phyloP scores from a whole-genome alignment of 2,113 vertebrate species.

The Dicrurus megarhynchus region DNA sequence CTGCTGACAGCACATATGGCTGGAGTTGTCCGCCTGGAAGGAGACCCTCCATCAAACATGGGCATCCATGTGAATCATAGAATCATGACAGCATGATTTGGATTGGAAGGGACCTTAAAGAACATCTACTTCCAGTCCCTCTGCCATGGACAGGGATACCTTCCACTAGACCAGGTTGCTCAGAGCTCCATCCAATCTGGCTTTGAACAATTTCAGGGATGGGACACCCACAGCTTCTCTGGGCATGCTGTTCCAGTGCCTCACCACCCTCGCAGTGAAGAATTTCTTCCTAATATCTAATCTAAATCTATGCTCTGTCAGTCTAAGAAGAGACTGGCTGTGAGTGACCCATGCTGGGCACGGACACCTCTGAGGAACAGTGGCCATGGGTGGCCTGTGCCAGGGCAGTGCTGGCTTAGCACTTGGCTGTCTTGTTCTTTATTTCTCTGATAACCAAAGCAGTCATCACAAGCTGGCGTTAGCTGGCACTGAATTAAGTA shows the following conservation, averaged over 20 bases:
- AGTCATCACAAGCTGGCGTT: not conserved
- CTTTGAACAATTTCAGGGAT: not conserved
- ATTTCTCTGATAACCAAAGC: not conserved
- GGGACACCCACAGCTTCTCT: not conserved
- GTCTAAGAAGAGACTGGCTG: fast-evolving
- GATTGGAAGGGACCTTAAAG: not conserved
- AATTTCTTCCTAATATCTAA: not conserved
- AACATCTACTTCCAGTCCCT: not conserved
- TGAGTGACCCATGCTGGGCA: not conserved
- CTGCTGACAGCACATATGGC: fast-evolving
- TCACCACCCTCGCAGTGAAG: not conserved
- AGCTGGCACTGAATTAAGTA: not conserved
- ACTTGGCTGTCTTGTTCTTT: not conserved
- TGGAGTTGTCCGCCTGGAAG: not conserved
- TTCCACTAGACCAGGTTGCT: not conserved
- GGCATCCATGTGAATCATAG: not conserved
- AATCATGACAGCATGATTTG: not conserved
- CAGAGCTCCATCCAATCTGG: not conserved
- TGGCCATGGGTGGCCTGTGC: not conserved
- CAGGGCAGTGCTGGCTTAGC: not conserved
- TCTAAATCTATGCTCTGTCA: fast-evolving
- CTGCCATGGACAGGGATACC: not conserved
- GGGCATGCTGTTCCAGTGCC: not conserved
- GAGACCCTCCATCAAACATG: not conserved
- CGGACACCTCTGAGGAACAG: fast-evolving